Evolutionary conservation across 2,797 vertebrate species (phyloP).

Genomic region (Lagorchestes hirsutus): DNA sequence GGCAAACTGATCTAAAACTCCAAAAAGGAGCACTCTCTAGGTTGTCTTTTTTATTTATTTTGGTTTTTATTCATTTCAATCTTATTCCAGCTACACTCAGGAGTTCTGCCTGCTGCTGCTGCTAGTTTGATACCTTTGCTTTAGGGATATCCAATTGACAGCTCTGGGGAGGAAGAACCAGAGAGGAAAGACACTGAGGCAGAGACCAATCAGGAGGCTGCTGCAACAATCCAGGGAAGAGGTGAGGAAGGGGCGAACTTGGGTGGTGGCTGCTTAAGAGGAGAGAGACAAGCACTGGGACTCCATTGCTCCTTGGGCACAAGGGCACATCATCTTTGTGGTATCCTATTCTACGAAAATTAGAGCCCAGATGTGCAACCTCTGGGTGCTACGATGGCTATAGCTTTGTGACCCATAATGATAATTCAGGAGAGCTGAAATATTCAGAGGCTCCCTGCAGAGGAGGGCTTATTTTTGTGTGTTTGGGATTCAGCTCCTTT

Average conservation of each 20-base stretch:
- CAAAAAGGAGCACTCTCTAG: neutral
- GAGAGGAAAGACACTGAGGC: neutral
- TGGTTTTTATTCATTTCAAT: neutral
- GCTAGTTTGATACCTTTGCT: neutral
- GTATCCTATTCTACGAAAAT: neutral
- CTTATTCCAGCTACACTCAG: neutral
- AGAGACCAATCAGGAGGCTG: neutral
- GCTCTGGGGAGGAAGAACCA: neutral
- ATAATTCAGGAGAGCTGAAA: neutral
- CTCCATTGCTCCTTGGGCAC: neutral
- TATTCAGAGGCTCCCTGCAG: too few relatives aligned
- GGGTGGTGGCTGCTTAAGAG: neutral
- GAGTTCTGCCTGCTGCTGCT: neutral
- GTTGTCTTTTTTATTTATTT: neutral
- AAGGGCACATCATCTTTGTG: neutral
- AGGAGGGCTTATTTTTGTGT: neutral
- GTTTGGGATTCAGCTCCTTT: neutral
- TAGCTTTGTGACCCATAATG: neutral
- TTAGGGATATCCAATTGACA: neutral
- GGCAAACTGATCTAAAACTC: neutral
- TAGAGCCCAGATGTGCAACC: neutral
- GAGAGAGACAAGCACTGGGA: neutral
- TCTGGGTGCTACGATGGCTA: neutral
- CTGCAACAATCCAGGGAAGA: neutral
- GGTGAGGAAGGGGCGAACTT: neutral